Base-by-base conservation (phyloP, 2,888 invertebrate species). In the Melinaea menophilus region DNA sequence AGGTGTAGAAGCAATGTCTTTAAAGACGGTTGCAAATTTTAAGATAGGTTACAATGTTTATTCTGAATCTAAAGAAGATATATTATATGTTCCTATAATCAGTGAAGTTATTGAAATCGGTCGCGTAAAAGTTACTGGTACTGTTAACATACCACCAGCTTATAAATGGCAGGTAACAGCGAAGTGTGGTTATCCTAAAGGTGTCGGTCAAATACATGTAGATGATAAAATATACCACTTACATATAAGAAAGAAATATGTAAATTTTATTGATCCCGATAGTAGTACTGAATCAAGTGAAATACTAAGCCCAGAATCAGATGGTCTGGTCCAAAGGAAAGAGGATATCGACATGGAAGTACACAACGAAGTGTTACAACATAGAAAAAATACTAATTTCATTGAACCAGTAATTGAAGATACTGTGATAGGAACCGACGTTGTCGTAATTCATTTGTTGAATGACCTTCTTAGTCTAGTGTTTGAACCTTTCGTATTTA, bases 161-260 rank as follows among this genome's bases (percentile, higher is more conserved):
- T 88, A 85, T 71, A 64, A 75, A 13, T 90, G 88, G 89, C 84
- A 85, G 51, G 68, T 88, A 41, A 79, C 77, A 67, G 66, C 63
- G 31, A 72, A 75, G 34, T 64, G 56, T 59, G 75, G 74, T 9
- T 80, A 79, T 74, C 83, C 86, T 47, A 74, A 69, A 62, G 78
- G 77, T 54, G 56, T 62, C 35, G 55, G 86, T 22, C 73, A 73
- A 48, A 69, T 88, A 63, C 63, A 70, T 46, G 71, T 77, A 45
- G 68, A 74, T 31, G 80, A 79, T 70, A 65, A 78, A 63, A 63
- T 63, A 9, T 87, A 86, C 71, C 66, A 81, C 63, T 58, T 89
- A 55, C 79, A 78, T 68, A 75, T 89, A 61, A 67, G 65, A 48
- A 86, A 84, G 78, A 72, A 75, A 47, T 35, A 61, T 4, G 41